Evolutionary conservation across 2,888 invertebrate species (phyloP).

Genomic region (Xylota segnis): DNA sequence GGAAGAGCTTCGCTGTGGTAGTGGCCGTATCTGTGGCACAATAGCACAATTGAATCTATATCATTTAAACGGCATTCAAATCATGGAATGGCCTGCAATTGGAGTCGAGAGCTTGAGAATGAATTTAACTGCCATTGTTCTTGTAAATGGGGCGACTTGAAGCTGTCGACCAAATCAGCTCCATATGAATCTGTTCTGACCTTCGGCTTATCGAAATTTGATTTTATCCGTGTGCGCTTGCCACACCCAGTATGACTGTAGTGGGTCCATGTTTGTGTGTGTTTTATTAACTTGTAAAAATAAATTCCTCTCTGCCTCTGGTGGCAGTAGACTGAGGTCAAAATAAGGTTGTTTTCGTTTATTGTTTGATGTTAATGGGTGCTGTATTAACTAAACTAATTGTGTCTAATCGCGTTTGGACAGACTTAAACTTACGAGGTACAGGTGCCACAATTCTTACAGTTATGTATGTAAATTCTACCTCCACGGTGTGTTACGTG

Average conservation of each 20-base stretch:
- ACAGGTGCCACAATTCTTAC: no score
- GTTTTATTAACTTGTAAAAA: slow-evolving; percentile 13
- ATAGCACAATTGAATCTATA: slow-evolving; percentile 47
- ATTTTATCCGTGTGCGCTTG: slow-evolving; percentile 40
- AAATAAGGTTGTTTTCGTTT: no score
- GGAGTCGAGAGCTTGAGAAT: slow-evolving; percentile 26
- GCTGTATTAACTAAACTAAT: no score
- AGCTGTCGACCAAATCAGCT: slow-evolving; percentile 57
- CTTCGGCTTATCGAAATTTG: slow-evolving; percentile 54
- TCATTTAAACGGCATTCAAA: slow-evolving; percentile 33
- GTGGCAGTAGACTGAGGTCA: neutral
- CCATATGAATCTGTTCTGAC: slow-evolving; percentile 35
- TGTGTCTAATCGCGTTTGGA: no score
- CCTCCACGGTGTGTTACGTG: no score
- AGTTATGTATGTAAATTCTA: no score
- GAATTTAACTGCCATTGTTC: slow-evolving; percentile 46
- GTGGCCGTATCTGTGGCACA: slow-evolving; percentile 3
- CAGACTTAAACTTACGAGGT: no score
- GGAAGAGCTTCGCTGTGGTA: slow-evolving; percentile 25
- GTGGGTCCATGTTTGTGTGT: slow-evolving; percentile 8
- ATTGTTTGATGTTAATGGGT: no score
- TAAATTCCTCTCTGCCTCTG: slow-evolving; percentile 17
- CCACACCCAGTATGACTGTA: slow-evolving; percentile 56
- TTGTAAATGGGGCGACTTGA: slow-evolving; percentile 37
- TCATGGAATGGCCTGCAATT: slow-evolving; percentile 24